Evolutionary conservation across 2,797 vertebrate species (phyloP).

Genomic region (Anableps anableps): DNA sequence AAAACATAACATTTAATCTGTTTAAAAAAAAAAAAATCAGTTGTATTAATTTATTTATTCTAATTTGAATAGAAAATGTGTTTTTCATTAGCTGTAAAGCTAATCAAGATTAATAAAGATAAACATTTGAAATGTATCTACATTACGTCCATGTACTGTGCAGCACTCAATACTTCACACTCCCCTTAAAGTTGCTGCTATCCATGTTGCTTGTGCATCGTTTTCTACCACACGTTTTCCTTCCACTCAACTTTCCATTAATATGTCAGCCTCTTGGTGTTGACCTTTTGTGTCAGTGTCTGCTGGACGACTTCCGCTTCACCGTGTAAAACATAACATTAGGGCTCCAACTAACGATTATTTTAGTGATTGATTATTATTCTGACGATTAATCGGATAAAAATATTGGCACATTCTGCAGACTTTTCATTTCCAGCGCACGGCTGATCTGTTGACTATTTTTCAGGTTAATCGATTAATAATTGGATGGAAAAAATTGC

Average conservation of each 20-base stretch:
- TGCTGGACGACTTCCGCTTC: neutral
- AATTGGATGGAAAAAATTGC: too few relatives aligned
- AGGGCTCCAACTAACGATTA: neutral
- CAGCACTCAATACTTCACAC: too few relatives aligned
- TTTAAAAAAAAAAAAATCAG: too few relatives aligned
- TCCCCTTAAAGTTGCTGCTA: neutral
- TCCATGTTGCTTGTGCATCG: too few relatives aligned
- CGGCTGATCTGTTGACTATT: neutral
- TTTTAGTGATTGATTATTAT: neutral
- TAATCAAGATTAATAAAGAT: too few relatives aligned
- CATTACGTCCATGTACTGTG: too few relatives aligned
- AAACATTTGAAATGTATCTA: too few relatives aligned
- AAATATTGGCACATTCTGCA: too few relatives aligned
- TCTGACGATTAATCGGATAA: neutral
- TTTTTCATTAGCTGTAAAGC: too few relatives aligned
- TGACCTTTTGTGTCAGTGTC: neutral
- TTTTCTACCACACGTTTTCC: neutral
- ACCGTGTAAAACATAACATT: neutral
- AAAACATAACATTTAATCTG: too few relatives aligned
- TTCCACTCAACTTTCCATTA: neutral
- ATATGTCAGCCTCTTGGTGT: neutral
- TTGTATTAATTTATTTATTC: too few relatives aligned
- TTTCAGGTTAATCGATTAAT: neutral
- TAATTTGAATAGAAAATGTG: too few relatives aligned
- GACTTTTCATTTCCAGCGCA: neutral